Percentiles rank a stretch among this genome's conserved stretches.
These are phyloP conservation scores for Lithobates sylvaticus DNA, from an alignment of 2,797 vertebrate genomes.

Conservation along the genomic window DNA sequence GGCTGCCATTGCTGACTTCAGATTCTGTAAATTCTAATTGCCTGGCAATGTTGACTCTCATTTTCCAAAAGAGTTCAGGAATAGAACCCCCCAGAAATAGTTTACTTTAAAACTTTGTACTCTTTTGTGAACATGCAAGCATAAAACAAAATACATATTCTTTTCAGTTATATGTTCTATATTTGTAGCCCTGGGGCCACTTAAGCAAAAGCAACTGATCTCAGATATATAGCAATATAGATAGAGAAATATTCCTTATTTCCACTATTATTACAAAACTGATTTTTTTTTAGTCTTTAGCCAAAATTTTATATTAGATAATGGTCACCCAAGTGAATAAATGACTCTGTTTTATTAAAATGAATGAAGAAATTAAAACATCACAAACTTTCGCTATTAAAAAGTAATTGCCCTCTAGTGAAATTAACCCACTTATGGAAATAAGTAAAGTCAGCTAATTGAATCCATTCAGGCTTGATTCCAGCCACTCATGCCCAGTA, in stretches of 20 bases:
- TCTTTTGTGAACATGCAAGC: too few species aligned
- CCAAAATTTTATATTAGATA: neutral
- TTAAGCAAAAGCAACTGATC: neutral
- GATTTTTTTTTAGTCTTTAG: neutral
- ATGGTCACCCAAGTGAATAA: neutral
- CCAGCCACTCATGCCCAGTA: neutral
- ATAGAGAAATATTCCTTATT: neutral
- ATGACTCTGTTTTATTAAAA: neutral
- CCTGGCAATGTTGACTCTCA: too few species aligned
- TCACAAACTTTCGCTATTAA: neutral
- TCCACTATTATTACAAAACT: neutral
- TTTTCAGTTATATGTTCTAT: too few species aligned
- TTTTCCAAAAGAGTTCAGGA: too few species aligned
- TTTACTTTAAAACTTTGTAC: too few species aligned
- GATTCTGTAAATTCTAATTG: too few species aligned
- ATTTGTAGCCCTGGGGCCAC: neutral
- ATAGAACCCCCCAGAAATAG: too few species aligned
- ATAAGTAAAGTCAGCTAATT: neutral
- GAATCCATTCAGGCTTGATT: neutral
- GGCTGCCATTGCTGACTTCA: too few species aligned
- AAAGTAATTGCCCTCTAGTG: neutral
- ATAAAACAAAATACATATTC: too few species aligned
- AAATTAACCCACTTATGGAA: neutral
- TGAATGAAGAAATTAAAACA: neutral
- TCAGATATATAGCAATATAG: neutral